phyloP scores from a whole-genome alignment of 2,113 vertebrate genomes.

The Ophiodon elongatus region DNA sequence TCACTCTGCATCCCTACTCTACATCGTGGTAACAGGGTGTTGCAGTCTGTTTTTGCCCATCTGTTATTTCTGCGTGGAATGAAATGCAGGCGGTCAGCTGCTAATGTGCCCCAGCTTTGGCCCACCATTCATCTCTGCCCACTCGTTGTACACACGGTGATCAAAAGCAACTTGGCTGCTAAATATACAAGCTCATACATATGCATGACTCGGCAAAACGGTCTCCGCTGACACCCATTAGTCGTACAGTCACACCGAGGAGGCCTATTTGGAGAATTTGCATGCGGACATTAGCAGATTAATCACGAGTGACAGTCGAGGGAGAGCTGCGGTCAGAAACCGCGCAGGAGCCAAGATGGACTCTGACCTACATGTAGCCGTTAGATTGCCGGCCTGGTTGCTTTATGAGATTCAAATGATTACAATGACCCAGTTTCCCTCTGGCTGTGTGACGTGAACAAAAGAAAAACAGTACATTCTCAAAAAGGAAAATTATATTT shows the following conservation, averaged over 20 bases:
- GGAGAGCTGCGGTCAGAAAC: constrained; percentile 66
- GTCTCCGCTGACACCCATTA: constrained; percentile 76
- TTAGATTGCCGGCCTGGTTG: constrained; percentile 63
- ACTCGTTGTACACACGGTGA: constrained; percentile 68
- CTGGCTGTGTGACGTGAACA: constrained; percentile 8
- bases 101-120: constrained; percentile 60
- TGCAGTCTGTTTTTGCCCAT: constrained; percentile 52
- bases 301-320: constrained; percentile 82
- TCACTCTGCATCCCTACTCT: constrained; percentile 22
- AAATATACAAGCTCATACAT: constrained; percentile 82
- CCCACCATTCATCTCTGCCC: constrained; percentile 67
- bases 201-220: constrained; percentile 81
- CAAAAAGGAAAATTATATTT: constrained; percentile 47
- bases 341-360: constrained; percentile 71
- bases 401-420: constrained; percentile 70
- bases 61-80: constrained; percentile 54
- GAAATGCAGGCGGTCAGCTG: constrained; percentile 75
- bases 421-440: constrained; percentile 68
- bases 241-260: constrained; percentile 68
- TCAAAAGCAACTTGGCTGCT: constrained; percentile 79
- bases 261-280: constrained; percentile 77
- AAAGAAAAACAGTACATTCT: constrained; percentile 16
- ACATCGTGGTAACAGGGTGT: constrained; percentile 20
- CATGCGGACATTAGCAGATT: constrained; percentile 82
- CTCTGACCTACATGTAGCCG: constrained; percentile 76